Percentiles rank a stretch among this genome's conserved stretches.
Evolutionary conservation across 2,888 invertebrate genomes (phyloP).

Genomic region (Trichopria drosophilae): DNA sequence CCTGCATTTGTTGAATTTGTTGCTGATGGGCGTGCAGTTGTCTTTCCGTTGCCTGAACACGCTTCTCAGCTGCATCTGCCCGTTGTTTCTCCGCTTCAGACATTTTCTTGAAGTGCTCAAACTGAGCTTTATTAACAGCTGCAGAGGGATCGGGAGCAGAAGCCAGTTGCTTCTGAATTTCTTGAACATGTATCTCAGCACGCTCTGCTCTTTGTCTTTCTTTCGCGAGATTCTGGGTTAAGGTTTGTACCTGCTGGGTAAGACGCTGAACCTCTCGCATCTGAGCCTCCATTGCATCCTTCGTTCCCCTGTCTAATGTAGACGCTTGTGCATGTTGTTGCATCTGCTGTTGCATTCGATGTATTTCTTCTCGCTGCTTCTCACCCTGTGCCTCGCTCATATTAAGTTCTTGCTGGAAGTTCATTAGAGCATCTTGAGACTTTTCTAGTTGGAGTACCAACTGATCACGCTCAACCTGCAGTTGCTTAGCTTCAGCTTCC

Average conservation of each 20-base stretch:
- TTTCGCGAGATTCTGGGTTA: constrained; percentile 61
- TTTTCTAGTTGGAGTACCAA: constrained; percentile 87
- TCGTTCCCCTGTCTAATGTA: constrained; percentile 71
- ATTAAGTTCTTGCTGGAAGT: constrained; percentile 88
- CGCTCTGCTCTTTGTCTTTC: constrained; percentile 70
- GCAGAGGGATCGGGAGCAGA: constrained; percentile 59
- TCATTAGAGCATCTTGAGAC: constrained; percentile 89
- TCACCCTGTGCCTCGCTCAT: constrained; percentile 81
- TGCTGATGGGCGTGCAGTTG: constrained; percentile 57
- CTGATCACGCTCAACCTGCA: constrained; percentile 84
- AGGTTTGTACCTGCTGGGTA: constrained; percentile 68
- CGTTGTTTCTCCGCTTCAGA: constrained; percentile 77
- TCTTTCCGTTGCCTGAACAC: constrained; percentile 67
- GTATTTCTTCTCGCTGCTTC: constrained; percentile 77
- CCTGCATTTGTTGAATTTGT: constrained; percentile 65
- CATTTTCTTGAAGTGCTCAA: constrained; percentile 80
- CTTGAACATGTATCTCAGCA: constrained; percentile 76
- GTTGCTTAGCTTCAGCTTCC: constrained; percentile 82
- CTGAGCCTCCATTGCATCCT: constrained; percentile 71
- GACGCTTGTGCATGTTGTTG: constrained; percentile 63
- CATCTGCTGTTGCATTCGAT: constrained; percentile 65
- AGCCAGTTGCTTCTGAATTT: constrained; percentile 55
- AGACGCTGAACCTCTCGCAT: constrained; percentile 72
- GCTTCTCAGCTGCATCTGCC: constrained; percentile 80
- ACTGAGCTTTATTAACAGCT: constrained; percentile 67